phyloP scores from a whole-genome alignment of 2,888 invertebrate species.

The Cybosia mesomella region DNA sequence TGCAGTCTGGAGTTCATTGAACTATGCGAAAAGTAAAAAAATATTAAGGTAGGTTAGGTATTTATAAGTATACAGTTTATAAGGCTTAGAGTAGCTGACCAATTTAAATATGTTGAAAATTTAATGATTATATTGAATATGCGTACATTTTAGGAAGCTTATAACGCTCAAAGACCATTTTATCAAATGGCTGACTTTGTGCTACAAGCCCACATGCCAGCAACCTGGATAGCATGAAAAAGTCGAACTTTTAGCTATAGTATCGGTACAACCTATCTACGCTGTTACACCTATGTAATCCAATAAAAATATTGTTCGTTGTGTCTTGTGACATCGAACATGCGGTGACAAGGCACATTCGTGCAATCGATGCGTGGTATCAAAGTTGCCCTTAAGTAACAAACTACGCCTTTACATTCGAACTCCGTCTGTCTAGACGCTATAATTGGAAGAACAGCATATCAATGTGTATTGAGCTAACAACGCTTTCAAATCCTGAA shows the following conservation, averaged over 20 bases:
- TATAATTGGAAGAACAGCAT: constrained; percentile 15
- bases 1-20: constrained; percentile 33
- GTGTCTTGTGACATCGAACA: neutral
- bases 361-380: constrained; percentile 21
- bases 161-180: too few species aligned
- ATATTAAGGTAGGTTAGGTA: neutral
- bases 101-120: too few species aligned
- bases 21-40: neutral
- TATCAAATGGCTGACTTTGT: too few species aligned
- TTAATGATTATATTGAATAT: neutral
- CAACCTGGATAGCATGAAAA: too few species aligned
- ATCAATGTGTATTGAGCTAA: constrained; percentile 2
- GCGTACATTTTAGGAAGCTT: too few species aligned
- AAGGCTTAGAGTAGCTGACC: neutral
- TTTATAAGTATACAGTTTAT: neutral
- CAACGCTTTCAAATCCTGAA: constrained; percentile 1
- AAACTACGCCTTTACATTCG: constrained; percentile 13
- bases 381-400: constrained; percentile 21
- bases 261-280: too few species aligned
- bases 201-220: too few species aligned
- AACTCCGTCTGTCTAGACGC: constrained; percentile 17
- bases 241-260: too few species aligned
- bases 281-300: neutral
- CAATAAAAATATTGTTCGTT: neutral
- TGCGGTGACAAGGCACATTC: neutral